Base-by-base conservation (phyloP, 2,113 vertebrate genomes). In the Cryptotis parvus region DNA sequence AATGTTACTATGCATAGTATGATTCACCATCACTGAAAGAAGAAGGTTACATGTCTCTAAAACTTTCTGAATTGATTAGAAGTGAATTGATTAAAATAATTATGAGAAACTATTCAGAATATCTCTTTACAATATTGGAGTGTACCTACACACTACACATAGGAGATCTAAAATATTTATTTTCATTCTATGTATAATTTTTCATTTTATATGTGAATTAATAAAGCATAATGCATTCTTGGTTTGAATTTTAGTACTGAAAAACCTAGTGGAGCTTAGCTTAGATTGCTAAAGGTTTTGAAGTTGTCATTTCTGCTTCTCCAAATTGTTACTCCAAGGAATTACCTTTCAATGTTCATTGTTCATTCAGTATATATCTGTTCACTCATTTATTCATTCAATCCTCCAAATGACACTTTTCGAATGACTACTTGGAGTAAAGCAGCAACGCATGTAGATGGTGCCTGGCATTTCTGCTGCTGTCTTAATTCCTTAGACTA, bases 81-180 rank as follows among this genome's bases (percentile, higher is more conserved):
- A 93, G 92, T 63, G 89, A 86, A 88, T 75, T 74, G 52, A 88
- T 86, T 93, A 91, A 84, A 95, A 80, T 66, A 69, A 65, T 65
- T 55, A 84, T 65, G 72, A 89, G 55, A 84, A 88, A 89, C 73
- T 82, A 89, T 77, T 92, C 69, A 89, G 84, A 20, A 87, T 58
- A 41, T 55, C 76, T 81, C 35, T 87, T 95, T 33, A 70, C 84
- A 90, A 93, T 79, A 89, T n/a, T 83, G 29, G 76, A 76, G 41
- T 63, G 0, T 87, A 76, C 80, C 24, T 58, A 55, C 61, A 79
- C 9, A 84, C 24, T 58, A 55, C 61, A 79, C 9, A 15, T 68
- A 35, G 82, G 52, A 88, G n/a, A 84, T 27, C 58, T 75, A 0
- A 16, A 86, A 83, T 52, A 9, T 2, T 29, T 66, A 91, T 69